phyloP scores from a whole-genome alignment of 2,113 vertebrate species.

The Mobula birostris region DNA sequence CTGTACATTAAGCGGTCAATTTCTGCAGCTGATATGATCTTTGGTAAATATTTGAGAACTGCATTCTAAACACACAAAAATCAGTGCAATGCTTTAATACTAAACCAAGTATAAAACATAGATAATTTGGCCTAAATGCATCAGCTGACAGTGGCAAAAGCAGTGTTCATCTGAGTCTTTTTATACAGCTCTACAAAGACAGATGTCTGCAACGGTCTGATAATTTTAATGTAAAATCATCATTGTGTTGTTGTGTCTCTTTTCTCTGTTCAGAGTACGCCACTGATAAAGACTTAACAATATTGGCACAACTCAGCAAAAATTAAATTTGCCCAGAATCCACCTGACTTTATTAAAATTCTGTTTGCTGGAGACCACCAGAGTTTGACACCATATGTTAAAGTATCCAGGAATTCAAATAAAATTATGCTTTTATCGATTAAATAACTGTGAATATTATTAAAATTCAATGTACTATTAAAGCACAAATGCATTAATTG shows the following conservation, averaged over 20 bases:
- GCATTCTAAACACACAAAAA: background rate
- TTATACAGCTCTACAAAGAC: constrained; percentile 1
- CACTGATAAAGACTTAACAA: background rate
- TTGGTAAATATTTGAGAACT: background rate
- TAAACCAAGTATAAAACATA: constrained; percentile 5
- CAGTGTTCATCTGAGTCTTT: background rate
- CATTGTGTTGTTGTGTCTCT: constrained; percentile 13
- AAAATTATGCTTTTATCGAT: background rate
- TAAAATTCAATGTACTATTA: background rate
- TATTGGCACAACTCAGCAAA: background rate
- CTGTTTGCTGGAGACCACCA: background rate
- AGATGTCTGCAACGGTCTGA: constrained; percentile 21
- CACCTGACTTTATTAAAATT: constrained; percentile 14
- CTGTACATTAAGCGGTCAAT: background rate
- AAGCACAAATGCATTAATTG: background rate
- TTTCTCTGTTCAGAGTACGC: background rate
- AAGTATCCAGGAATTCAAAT: background rate
- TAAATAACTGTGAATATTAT: background rate
- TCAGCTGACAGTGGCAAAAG: background rate
- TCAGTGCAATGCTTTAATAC: background rate
- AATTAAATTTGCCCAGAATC: constrained; percentile 1
- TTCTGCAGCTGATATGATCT: background rate
- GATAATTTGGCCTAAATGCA: constrained; percentile 30
- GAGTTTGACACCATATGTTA: background rate
- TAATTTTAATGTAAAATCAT: constrained; percentile 22